A percentile compares a stretch with the other conserved stretches of the same genome.
phyloP scores from a whole-genome alignment of 2,113 vertebrate genomes.

The Campylomormyrus numenius region DNA sequence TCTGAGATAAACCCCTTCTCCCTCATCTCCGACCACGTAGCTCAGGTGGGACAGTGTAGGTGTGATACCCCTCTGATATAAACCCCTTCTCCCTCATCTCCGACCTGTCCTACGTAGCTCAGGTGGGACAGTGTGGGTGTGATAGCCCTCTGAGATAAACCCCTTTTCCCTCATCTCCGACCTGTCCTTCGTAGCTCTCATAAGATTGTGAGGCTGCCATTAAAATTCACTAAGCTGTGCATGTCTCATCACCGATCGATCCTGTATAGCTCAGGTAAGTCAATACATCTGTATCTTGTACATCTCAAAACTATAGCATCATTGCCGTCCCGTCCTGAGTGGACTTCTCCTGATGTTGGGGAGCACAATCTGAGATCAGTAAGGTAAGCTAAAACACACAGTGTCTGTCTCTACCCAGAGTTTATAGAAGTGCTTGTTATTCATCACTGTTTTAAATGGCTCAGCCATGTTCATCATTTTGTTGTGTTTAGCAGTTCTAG shows the following conservation, averaged over 20 bases:
- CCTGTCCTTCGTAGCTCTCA: slow-evolving; percentile 72
- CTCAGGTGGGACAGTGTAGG: slow-evolving; percentile 70
- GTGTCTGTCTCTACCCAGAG: not conserved
- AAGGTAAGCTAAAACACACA: not conserved
- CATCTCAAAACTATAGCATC: not conserved
- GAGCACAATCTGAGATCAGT: not conserved
- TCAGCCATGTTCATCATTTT: not conserved
- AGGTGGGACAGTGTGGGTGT: slow-evolving; percentile 63
- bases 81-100: slow-evolving; percentile 52
- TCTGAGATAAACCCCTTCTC: not conserved
- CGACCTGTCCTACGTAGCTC: slow-evolving; percentile 90
- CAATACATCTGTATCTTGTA: not conserved
- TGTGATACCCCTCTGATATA: not conserved
- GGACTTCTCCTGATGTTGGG: not conserved
- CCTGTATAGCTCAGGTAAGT: not conserved
- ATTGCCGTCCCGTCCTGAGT: not conserved
- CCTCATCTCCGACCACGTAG: slow-evolving; percentile 58
- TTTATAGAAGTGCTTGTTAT: not conserved
- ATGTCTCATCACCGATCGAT: not conserved
- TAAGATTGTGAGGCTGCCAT: not conserved
- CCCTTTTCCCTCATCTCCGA: not conserved
- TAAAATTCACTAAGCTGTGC: not conserved
- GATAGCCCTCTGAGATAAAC: not conserved
- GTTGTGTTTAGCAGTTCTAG: not conserved
- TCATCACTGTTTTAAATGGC: not conserved